Evolutionary conservation across 92 coral and sea anemone genomes (phyloP), one percentile per base, ranked within the genome.

Genomic region (Isaurus tuberculatus): DNA sequence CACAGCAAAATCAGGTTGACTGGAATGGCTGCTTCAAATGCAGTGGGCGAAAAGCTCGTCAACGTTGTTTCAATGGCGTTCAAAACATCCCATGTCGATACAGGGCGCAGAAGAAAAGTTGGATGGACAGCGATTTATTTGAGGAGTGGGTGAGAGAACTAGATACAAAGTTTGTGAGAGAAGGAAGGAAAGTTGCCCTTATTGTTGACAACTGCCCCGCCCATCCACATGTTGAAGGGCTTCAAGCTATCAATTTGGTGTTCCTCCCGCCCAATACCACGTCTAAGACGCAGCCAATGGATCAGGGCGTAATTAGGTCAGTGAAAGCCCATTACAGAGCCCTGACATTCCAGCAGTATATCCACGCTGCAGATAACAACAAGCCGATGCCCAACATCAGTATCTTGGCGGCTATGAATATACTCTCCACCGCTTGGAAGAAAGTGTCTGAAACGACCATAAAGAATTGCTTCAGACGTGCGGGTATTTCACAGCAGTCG

Each of bases 61-160:
- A 71, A 72, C 72, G 87, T 27, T 83, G 87, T 72, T 83, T 83
- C 72, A 79, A 64, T 72, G 87, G 87, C 84, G 70, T 83, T 22
- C 72, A 79, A 83, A 83, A 83, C 80, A 80, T 83, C 28, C 87
- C 80, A 79, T 68, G 86, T 42, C 44, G 66, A 81, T 65, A 82
- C 86, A 33, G 86, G 49, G 40, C 68, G 40, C 65, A 57, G 65
- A 57, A 57, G 27, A 57, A 57, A 57, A 57, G 29, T 57, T 57
- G 65, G 27, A 57, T 71, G 65, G 86, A 82, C 86, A 69, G 86
- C 51, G 81, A 33, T 30, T 82, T 82, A 60, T 82, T 66, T 70
- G 84, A 57, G 65, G 27, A 15, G 65, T 57, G 65, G 65, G 65
- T 57, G 65, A 11, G 65, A 57, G 65, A 57, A 57, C 65, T 57